phyloP scores from a whole-genome alignment of 2,888 invertebrate species.

The Antheraea yamamai region DNA sequence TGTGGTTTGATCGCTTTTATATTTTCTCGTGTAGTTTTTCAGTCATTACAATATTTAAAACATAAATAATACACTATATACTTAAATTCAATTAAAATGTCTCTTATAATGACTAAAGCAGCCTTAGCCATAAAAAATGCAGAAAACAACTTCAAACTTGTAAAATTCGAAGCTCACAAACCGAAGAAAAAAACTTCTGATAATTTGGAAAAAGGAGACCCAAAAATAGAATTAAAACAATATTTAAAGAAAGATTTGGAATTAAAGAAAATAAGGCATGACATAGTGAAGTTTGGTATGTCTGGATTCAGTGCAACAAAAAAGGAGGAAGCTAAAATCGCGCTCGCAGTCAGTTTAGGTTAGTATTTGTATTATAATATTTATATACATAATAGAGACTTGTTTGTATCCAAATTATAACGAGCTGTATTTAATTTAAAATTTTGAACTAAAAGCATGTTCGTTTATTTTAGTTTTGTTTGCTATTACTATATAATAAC shows the following conservation, averaged over 20 bases:
- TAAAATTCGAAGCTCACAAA: conserved; percentile 79
- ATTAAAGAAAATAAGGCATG: conserved; percentile 89
- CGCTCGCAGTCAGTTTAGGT: conserved; percentile 89
- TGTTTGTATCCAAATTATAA: neutral
- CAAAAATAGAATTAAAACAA: conserved; percentile 31
- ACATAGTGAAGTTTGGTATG: conserved; percentile 92
- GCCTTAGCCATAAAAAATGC: conserved; percentile 71
- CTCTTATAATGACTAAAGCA: conserved; percentile 75
- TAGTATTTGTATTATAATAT: conserved; percentile 30
- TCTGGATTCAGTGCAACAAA: conserved; percentile 86
- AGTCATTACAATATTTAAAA: conserved; percentile 14
- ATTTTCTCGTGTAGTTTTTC: conserved; percentile 16
- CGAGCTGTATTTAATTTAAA: neutral
- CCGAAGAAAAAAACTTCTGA: conserved; percentile 62
- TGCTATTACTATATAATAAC: too few relatives aligned
- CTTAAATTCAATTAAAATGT: conserved; percentile 48
- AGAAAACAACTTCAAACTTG: conserved; percentile 68
- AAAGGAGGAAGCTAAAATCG: conserved; percentile 90
- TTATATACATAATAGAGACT: too few relatives aligned
- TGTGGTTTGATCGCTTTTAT: neutral
- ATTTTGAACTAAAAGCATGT: neutral
- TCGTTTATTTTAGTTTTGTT: too few relatives aligned
- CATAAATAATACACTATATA: too few relatives aligned
- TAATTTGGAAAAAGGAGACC: conserved; percentile 33
- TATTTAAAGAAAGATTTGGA: conserved; percentile 80